These are phyloP conservation scores for Corvus cornix DNA, from an alignment of 2,113 vertebrate genomes.

Conservation along the genomic window DNA sequence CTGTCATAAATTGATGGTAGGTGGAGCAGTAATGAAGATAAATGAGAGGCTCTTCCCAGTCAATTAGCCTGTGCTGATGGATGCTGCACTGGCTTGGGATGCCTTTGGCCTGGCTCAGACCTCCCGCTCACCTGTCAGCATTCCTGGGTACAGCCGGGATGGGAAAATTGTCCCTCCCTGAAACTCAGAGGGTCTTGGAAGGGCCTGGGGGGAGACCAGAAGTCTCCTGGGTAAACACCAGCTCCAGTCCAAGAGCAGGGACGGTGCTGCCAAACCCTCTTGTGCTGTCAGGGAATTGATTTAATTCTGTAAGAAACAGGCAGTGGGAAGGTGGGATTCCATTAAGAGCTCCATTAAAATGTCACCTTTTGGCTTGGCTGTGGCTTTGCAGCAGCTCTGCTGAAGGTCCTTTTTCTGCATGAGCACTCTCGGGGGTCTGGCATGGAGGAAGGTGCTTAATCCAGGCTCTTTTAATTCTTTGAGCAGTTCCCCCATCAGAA, in stretches of 20 bases:
- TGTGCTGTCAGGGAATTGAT: not conserved
- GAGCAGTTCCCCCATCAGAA: not conserved
- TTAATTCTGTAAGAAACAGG: not conserved
- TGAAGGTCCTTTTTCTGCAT: not conserved
- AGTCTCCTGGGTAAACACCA: not conserved
- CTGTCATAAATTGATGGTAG: conserved; percentile 6
- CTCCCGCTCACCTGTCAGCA: conserved; percentile 28
- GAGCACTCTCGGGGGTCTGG: not conserved
- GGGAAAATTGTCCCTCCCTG: not conserved
- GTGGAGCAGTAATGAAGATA: conserved; percentile 58
- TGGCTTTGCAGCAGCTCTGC: not conserved
- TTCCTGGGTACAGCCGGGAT: not conserved
- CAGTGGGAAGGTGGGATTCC: not conserved
- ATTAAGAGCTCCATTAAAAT: not conserved
- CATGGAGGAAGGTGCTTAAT: not conserved
- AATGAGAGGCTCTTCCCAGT: conserved; percentile 6
- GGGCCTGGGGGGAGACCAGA: not conserved
- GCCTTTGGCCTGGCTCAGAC: not conserved
- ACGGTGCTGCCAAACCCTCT: not conserved
- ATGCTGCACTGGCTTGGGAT: not conserved
- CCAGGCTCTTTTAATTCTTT: not conserved
- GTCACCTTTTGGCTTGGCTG: not conserved
- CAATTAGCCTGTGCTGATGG: not conserved
- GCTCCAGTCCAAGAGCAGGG: not conserved
- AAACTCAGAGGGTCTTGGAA: not conserved